Evolutionary conservation across 2,797 vertebrate genomes (phyloP), one percentile per base, ranked within the genome.

Genomic region (Toxotes lorentzi): DNA sequence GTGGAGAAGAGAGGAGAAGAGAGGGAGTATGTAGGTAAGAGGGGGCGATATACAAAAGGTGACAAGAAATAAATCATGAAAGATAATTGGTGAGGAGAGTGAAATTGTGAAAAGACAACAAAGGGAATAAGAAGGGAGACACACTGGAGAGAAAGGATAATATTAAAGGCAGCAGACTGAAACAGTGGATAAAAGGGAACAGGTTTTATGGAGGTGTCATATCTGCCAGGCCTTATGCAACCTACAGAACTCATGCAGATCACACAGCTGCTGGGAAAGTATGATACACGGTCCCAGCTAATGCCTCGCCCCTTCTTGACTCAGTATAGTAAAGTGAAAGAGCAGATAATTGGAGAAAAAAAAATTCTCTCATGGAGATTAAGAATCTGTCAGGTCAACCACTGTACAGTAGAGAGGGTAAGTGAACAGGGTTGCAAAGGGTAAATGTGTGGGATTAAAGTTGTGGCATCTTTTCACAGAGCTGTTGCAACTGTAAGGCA

Each of bases 121-220:
- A 24, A 70, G 45, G 51, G 51, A 69, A 62, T 2, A 30, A 24
- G 34, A 69, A 45, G 7, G 24, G 57, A 57, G 51, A 50, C 70
- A 40, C 51, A 62, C 9, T 27, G 38, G 47, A 69, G 56, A 64
- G 61, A 21, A 41, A 32, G 68, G 68, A 79, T 71, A 70, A 69
- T 38, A 72, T 74, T 76, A 67, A 68, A 88, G 68, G 35, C 59
- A 78, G 59, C 54, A 66, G 72, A 73, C 57, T 57, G 84, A 83
- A 85, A 84, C 87, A 85, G 83, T 83, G 64, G 41, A 81, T 80
- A 65, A 77, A 80, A 83, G 53, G 48, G 82, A 91, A 85, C 90
- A 91, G 90, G 90, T 90, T 93, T 91, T 91, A 88, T 86, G 90
- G 89, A 91, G 89, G 91, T 93, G 90, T 92, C 68, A 43, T 85